Base-by-base conservation (phyloP, 2,797 vertebrate species). In the Harpagifer antarcticus region DNA sequence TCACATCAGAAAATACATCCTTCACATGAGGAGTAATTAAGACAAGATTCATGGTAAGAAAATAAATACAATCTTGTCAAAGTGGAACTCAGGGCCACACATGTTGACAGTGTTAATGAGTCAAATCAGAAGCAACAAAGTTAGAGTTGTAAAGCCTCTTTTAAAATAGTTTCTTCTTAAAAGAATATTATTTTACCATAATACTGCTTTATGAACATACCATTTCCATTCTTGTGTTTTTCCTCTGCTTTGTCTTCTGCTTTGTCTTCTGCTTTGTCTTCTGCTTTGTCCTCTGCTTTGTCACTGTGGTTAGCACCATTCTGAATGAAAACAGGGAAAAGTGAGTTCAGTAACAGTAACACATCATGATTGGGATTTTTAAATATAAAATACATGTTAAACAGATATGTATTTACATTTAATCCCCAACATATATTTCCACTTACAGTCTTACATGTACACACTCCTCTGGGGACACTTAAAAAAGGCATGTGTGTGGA, bases 221-320 rank as follows among this genome's bases (percentile, higher is more conserved):
- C 91, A 65, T 89, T 86, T 84, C 92, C 92, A 81, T 94, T 93
- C 78, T 94, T 88, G 74, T 92, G 88, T 78, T 95, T 94, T 78
- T 95, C 92, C 54, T 93, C 70, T 76, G 71, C 76, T 2, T 78
- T 63, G 53, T 95, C 86, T 33, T 95, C 91, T 64, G 89, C 90
- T 88, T 96, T 93, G 78, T 95, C 93, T 33, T 37, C 91, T 63
- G 88, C 90, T 88, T 96, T 93, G 20, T 20, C 2, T 20, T 20
- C 70, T n/a, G n/a, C n/a, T n/a, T n/a, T 76, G 53, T 95, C 86
- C 27, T 95, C 91, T 64, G 88, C 89, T 88, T 96, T 93, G 78
- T 95, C 93, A 76, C 84, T 86, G 76, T 96, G 95, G 56, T 95
- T 93, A 37, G 93, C 94, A 73, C 96, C 96, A 23, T 96, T 96